These are phyloP conservation scores for Holcopasites calliopsidis DNA, from an alignment of 1,140 invertebrate genomes.

Conservation along the genomic window DNA sequence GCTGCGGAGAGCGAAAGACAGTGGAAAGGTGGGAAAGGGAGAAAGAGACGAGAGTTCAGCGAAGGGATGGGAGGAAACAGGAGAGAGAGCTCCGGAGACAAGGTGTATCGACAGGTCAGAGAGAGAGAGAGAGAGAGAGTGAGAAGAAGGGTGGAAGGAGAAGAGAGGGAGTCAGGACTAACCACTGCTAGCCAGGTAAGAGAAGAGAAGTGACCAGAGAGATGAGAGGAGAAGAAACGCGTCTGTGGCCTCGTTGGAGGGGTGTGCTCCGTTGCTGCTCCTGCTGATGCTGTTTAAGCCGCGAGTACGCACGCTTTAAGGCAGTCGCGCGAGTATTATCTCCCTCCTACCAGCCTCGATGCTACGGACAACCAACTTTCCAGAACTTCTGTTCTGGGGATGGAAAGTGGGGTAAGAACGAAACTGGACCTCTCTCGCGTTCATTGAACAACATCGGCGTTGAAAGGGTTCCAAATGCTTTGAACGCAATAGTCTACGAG, in stretches of 20 bases:
- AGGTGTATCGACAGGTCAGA: slow-evolving; percentile 4
- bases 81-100: slow-evolving; percentile 10
- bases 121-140: slow-evolving; percentile 8
- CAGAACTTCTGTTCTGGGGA: slow-evolving; percentile 40
- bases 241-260: slow-evolving; percentile 48
- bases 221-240: slow-evolving; percentile 57
- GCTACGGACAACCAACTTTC: slow-evolving; percentile 13
- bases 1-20: slow-evolving; percentile 37
- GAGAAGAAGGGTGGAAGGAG: slow-evolving; percentile 29
- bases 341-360: slow-evolving; percentile 26
- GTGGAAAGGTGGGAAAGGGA: slow-evolving; percentile 35
- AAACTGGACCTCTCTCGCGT: neutral
- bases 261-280: slow-evolving; percentile 58
- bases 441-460: slow-evolving; percentile 23
- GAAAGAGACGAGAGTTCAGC: slow-evolving; percentile 24
- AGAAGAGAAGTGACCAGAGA: slow-evolving; percentile 53
- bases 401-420: slow-evolving; percentile 47
- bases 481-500: no score
- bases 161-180: slow-evolving; percentile 49
- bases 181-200: slow-evolving; percentile 53
- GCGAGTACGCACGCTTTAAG: slow-evolving; percentile 61
- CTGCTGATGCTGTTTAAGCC: slow-evolving; percentile 52
- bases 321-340: slow-evolving; percentile 52
- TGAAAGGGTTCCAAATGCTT: neutral
- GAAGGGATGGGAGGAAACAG: slow-evolving; percentile 7